Conservation (phyloP, 37 sponge, comb jelly and placozoan species). For the Aplysina aerophoba region DNA sequence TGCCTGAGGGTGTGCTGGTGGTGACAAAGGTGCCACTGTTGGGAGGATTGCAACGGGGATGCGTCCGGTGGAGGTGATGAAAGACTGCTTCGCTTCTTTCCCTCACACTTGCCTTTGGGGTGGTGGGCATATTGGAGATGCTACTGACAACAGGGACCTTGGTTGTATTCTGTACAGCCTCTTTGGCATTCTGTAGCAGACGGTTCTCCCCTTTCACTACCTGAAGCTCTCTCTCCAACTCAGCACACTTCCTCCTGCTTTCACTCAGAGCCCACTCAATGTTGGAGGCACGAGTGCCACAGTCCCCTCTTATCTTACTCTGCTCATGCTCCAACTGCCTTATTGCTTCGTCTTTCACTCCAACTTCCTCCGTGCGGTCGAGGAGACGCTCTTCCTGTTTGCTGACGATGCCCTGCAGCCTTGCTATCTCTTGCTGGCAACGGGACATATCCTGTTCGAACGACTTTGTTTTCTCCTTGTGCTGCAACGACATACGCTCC, state of each 20-base stretch:
- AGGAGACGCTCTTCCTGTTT: constrained; percentile 15
- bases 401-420: neutral
- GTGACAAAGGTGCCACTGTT: neutral
- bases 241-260: constrained; percentile 8
- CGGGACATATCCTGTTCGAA: constrained; percentile 4
- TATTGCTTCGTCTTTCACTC: constrained; percentile 19
- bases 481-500: neutral
- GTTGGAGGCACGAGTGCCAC: constrained; percentile 25
- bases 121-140: no score
- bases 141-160: no score
- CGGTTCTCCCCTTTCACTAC: neutral
- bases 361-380: neutral
- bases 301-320: constrained; percentile 1
- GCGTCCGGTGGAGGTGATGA: neutral
- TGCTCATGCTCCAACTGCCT: constrained; percentile 13
- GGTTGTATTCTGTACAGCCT: neutral
- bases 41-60: neutral
- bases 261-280: neutral
- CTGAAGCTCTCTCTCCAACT: neutral
- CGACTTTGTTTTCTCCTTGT: neutral
- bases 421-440: constrained; percentile 5
- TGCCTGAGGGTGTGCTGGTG: neutral
- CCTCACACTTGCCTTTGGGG: no score
- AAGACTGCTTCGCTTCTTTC: neutral
- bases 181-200: neutral